Evolutionary conservation across 1,140 invertebrate species (phyloP).

Genomic region (Metopolophium dirhodum): DNA sequence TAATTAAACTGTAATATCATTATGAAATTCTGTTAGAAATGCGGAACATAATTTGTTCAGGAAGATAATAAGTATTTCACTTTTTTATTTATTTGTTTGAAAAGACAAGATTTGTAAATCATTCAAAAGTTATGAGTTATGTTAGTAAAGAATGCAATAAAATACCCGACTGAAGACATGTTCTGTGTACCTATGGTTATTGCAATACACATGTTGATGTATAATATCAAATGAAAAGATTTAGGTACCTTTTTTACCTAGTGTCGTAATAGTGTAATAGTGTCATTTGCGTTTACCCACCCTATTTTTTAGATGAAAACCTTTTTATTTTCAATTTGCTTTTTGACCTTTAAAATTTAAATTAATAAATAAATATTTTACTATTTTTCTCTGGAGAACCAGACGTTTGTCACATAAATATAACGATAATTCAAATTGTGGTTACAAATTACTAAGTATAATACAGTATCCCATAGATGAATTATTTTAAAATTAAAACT

Average conservation of each 20-base stretch:
- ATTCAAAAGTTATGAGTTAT: neutral
- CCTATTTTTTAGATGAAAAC: neutral
- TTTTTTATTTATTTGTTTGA: neutral
- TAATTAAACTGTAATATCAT: neutral
- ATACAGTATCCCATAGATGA: neutral
- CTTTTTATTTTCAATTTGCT: neutral
- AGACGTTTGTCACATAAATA: neutral
- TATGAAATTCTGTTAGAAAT: neutral
- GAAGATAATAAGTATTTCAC: neutral
- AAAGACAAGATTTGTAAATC: neutral
- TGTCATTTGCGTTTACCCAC: neutral
- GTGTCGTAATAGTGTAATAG: neutral
- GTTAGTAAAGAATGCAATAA: neutral
- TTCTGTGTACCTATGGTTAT: neutral
- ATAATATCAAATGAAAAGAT: constrained; percentile 19
- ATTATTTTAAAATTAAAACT: neutral
- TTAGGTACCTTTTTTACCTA: neutral
- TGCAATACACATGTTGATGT: neutral
- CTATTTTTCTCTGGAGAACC: neutral
- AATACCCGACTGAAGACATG: neutral
- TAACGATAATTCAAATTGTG: neutral
- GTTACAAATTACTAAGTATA: neutral
- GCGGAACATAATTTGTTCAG: neutral
- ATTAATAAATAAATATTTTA: neutral
- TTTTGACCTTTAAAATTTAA: neutral